Conservation (phyloP, 2,888 invertebrate species). For the Cephus sareptanus region DNA sequence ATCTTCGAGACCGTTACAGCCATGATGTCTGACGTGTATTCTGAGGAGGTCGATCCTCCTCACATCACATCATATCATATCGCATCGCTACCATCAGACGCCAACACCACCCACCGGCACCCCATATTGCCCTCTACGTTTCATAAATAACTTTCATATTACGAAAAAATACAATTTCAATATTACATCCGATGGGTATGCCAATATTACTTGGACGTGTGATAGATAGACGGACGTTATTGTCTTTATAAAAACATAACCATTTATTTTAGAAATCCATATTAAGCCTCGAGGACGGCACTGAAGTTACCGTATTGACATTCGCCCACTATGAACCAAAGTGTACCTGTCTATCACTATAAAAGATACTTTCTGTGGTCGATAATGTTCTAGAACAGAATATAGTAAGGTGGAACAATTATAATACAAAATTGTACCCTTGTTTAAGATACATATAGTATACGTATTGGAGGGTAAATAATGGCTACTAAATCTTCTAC, state of each 20-base stretch:
- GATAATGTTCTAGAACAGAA: not conserved
- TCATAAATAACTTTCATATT: constrained; percentile 64
- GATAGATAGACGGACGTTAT: constrained; percentile 64
- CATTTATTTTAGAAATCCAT: constrained; percentile 59
- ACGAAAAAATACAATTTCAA: constrained; percentile 63
- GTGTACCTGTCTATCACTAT: not conserved
- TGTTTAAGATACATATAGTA: not conserved
- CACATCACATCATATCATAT: constrained; percentile 53
- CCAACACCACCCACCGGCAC: constrained; percentile 36
- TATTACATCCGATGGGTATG: constrained; percentile 60
- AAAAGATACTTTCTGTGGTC: not conserved
- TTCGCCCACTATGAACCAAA: not conserved
- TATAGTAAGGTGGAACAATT: not conserved
- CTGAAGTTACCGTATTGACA: not conserved
- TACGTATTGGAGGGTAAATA: not conserved
- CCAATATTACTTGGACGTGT: constrained; percentile 61
- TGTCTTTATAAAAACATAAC: constrained; percentile 64
- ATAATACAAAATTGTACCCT: not conserved
- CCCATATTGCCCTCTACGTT: constrained; percentile 57
- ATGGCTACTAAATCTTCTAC: not conserved
- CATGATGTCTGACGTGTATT: constrained; percentile 27
- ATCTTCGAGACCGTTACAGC: not conserved
- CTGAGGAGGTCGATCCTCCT: constrained; percentile 46
- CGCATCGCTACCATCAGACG: constrained; percentile 45
- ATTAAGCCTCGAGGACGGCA: constrained; percentile 30